Conservation (phyloP, 2,888 invertebrate genomes). For the Dicyrtoma fusca region DNA sequence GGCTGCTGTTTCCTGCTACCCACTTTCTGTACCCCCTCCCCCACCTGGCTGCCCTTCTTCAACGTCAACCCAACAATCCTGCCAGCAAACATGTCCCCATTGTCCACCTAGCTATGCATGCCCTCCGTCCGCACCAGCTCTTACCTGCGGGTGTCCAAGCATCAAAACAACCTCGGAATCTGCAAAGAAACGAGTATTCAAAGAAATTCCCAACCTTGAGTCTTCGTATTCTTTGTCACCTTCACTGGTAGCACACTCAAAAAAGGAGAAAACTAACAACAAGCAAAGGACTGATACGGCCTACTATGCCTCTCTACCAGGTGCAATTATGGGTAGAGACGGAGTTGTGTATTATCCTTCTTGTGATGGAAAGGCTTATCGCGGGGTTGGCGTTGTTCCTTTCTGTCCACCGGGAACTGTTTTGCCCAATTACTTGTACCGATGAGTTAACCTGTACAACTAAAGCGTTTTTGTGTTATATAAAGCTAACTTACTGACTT, state of each 20-base stretch:
- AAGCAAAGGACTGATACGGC: conserved; percentile 31
- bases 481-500: too few relatives aligned
- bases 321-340: conserved; percentile 48
- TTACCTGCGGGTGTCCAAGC: conserved; percentile 27
- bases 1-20: background rate
- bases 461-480: too few relatives aligned
- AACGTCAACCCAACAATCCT: background rate
- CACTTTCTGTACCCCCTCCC: background rate
- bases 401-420: too few relatives aligned
- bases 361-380: conserved; percentile 46
- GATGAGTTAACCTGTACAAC: background rate
- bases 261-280: too few relatives aligned
- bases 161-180: too few relatives aligned
- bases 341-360: conserved; percentile 52
- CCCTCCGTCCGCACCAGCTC: background rate
- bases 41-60: background rate
- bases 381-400: conserved; percentile 49
- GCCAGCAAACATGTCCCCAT: too few relatives aligned
- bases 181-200: background rate
- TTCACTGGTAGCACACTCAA: too few relatives aligned
- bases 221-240: too few relatives aligned
- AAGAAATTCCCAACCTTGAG: background rate
- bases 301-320: conserved; percentile 48
- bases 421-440: too few relatives aligned
- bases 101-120: background rate